Conservation (phyloP, 2,888 invertebrate species). For the Muscina levida region DNA sequence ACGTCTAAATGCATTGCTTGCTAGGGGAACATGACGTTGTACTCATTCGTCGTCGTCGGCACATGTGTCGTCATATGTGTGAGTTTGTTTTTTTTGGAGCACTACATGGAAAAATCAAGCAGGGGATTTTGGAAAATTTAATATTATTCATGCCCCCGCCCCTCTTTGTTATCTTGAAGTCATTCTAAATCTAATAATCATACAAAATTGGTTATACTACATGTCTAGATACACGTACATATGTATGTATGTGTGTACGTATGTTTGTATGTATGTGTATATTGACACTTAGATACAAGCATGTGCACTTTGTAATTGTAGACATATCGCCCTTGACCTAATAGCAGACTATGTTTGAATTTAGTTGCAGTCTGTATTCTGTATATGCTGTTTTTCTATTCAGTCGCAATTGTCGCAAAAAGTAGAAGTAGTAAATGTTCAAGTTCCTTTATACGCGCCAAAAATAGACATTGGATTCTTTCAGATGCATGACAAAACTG, state of each 20-base stretch:
- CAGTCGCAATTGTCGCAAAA: too few relatives aligned
- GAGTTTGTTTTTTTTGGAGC: not conserved
- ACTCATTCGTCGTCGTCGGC: not conserved
- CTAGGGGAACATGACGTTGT: conserved; percentile 31
- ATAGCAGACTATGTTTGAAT: conserved; percentile 17
- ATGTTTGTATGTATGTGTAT: not conserved
- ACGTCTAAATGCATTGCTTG: conserved; percentile 40
- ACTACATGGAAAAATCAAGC: too few relatives aligned
- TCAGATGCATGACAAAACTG: too few relatives aligned
- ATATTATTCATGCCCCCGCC: not conserved
- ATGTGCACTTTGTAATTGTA: conserved; percentile 28
- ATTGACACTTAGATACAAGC: too few relatives aligned
- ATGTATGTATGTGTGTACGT: not conserved
- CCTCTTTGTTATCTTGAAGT: too few relatives aligned
- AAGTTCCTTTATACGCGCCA: too few relatives aligned
- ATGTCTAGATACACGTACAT: not conserved
- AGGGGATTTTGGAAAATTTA: conserved; percentile 3
- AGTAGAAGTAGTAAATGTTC: too few relatives aligned
- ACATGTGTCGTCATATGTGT: conserved; percentile 20
- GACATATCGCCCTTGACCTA: conserved; percentile 57
- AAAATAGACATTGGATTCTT: too few relatives aligned
- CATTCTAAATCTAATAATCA: too few relatives aligned
- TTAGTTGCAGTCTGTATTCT: not conserved
- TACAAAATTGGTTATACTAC: too few relatives aligned
- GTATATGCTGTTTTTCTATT: conserved; percentile 20